phyloP scores from a whole-genome alignment of 2,797 vertebrate species.

The Otolemur crassicaudatus region DNA sequence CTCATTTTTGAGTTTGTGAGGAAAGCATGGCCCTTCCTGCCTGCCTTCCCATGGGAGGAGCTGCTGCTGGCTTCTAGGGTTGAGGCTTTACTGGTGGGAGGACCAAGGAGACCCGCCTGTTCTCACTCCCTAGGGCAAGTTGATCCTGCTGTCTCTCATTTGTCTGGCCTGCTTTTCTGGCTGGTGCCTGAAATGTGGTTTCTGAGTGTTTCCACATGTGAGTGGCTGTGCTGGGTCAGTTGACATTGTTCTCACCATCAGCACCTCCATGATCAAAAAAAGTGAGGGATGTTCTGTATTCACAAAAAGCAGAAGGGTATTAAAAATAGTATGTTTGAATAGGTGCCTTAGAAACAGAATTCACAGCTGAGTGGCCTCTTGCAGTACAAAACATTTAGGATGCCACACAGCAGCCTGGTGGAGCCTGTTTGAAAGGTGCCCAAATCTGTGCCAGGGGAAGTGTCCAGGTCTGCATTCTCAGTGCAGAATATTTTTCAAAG shows the following conservation, averaged over 20 bases:
- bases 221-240: background rate
- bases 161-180: conserved; percentile 55
- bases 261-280: conserved; percentile 36
- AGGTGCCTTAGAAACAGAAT: background rate
- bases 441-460: background rate
- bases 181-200: background rate
- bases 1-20: background rate
- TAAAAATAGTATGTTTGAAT: background rate
- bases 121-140: background rate
- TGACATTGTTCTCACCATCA: conserved; percentile 8
- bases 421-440: background rate
- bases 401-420: fast-evolving
- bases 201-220: conserved; percentile 58
- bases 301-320: background rate
- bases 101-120: background rate
- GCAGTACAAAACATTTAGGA: background rate
- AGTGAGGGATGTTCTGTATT: background rate
- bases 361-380: background rate
- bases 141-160: background rate
- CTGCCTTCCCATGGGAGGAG: background rate
- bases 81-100: background rate
- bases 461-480: background rate
- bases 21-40: background rate
- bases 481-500: background rate
- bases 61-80: background rate